Conservation (phyloP, 2,888 invertebrate genomes). For the Malacosoma neustria region DNA sequence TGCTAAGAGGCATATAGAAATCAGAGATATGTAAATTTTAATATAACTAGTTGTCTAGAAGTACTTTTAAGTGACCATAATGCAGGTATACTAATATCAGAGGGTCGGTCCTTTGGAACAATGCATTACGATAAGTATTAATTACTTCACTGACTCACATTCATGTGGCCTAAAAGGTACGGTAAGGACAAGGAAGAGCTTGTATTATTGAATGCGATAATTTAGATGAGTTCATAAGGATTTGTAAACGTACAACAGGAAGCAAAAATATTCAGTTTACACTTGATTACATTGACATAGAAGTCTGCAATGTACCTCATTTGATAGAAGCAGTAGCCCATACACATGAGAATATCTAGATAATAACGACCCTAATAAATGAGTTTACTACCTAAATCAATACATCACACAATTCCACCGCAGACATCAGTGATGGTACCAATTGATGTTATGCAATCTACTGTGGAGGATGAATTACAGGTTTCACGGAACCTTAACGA, state of each 20-base stretch:
- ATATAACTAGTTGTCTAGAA: too few species aligned
- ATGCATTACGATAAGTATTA: conserved; percentile 4
- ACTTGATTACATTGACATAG: conserved; percentile 3
- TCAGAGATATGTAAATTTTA: too few species aligned
- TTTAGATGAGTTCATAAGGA: not conserved
- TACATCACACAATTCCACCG: too few species aligned
- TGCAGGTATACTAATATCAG: conserved; percentile 2
- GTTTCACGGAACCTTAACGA: conserved; percentile 6
- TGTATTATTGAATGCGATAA: too few species aligned
- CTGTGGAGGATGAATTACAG: conserved; percentile 6
- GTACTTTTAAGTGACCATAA: not conserved
- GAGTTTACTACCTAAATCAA: conserved; percentile 4
- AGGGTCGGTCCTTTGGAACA: conserved; percentile 3
- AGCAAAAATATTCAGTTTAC: conserved; percentile 9
- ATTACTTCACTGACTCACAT: conserved; percentile 2
- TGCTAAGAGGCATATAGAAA: too few species aligned
- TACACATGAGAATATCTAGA: not conserved
- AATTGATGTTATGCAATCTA: conserved; percentile 5
- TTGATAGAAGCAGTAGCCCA: too few species aligned
- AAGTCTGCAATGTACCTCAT: not conserved
- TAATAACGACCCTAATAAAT: too few species aligned
- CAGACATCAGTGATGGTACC: conserved; percentile 7
- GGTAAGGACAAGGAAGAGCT: too few species aligned
- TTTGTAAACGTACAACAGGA: conserved; percentile 12
- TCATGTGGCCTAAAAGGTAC: conserved; percentile 1